Evolutionary conservation across 2,113 vertebrate genomes (phyloP).

Genomic region (Prunella himalayana): DNA sequence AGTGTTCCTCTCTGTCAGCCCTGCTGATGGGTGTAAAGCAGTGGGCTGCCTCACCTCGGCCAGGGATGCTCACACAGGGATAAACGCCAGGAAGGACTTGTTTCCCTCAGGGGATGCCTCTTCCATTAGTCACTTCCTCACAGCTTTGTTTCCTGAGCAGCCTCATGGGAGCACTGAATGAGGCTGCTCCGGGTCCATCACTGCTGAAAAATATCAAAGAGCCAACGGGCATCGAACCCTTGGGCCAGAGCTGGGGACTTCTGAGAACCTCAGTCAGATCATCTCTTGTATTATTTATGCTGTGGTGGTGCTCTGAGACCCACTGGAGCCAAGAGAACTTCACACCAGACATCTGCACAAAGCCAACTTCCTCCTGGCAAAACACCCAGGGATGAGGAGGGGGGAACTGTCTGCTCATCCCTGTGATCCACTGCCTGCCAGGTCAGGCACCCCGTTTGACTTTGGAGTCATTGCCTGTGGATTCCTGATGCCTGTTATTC

Average conservation of each 20-base stretch:
- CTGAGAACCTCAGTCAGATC: neutral
- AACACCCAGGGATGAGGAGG: neutral
- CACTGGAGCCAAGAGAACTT: neutral
- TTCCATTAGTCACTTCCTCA: neutral
- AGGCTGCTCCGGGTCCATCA: neutral
- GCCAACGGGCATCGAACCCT: neutral
- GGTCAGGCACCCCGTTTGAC: neutral
- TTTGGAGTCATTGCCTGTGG: too few species aligned
- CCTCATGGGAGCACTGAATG: neutral
- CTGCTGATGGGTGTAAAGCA: fast-evolving
- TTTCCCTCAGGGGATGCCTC: neutral
- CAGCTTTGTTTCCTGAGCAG: neutral
- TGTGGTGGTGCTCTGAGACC: neutral
- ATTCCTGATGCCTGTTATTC: neutral
- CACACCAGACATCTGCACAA: neutral
- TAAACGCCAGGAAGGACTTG: fast-evolving
- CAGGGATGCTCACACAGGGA: neutral
- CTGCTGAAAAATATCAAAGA: neutral
- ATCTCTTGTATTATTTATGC: neutral
- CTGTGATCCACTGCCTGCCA: fast-evolving
- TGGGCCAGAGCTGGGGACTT: neutral
- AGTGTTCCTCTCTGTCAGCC: fast-evolving
- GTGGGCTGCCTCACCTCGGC: neutral
- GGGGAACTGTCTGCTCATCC: neutral
- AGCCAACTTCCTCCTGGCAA: neutral